Percentiles rank a stretch among this genome's conserved stretches.
These are phyloP conservation scores for Halcyon malimbica DNA, from an alignment of 2,113 vertebrate species.

Conservation along the genomic window DNA sequence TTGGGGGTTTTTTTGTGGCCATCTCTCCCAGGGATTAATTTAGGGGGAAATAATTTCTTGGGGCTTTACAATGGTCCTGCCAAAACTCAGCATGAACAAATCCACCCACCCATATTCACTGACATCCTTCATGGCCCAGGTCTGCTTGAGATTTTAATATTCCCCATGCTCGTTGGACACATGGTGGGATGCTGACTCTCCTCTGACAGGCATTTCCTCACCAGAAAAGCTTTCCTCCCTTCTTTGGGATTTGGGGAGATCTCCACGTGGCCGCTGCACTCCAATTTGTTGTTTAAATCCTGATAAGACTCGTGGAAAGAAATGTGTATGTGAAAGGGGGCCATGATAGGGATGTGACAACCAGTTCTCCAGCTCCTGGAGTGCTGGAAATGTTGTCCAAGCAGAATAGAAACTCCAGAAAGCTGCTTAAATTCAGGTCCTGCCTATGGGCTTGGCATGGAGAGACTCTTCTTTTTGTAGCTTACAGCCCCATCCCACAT, in stretches of 20 bases:
- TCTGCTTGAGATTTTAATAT: background rate
- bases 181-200: background rate
- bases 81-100: background rate
- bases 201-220: background rate
- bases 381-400: background rate
- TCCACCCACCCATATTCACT: background rate
- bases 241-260: background rate
- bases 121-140: background rate
- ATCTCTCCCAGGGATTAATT: background rate
- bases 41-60: background rate
- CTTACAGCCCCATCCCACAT: rapidly evolving
- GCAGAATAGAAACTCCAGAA: background rate
- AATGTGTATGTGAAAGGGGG: background rate
- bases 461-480: background rate
- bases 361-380: rapidly evolving
- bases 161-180: rapidly evolving
- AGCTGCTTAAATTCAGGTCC: background rate
- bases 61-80: background rate
- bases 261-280: rapidly evolving
- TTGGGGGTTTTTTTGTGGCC: rapidly evolving
- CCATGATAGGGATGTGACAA: background rate
- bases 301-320: background rate
- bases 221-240: background rate
- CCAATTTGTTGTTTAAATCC: background rate
- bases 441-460: background rate